These are phyloP conservation scores for Stichodactyla mertensii DNA, from an alignment of 64 coral and sea anemone species.

Conservation along the genomic window DNA sequence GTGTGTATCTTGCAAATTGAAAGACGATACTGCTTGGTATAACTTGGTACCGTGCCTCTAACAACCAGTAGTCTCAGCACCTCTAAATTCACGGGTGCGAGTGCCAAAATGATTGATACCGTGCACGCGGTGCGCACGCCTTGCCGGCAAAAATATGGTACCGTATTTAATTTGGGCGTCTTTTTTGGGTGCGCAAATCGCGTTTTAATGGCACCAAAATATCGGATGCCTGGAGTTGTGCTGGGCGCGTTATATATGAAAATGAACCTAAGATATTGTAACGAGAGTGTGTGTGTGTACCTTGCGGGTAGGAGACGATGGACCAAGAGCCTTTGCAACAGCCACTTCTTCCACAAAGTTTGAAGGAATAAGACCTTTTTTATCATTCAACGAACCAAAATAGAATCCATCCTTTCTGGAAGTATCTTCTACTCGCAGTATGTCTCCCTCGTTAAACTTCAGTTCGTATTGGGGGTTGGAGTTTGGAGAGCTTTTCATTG, in stretches of 20 bases:
- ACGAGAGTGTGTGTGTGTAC: not conserved
- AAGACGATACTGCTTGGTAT: too few species aligned
- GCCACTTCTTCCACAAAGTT: conserved; percentile 99
- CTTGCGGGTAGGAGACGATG: conserved; percentile 17
- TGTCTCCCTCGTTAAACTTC: conserved; percentile 89
- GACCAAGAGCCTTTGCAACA: conserved; percentile 48
- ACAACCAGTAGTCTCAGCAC: too few species aligned
- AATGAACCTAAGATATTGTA: not conserved
- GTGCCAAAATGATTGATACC: too few species aligned
- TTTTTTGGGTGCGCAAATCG: too few species aligned
- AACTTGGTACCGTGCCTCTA: too few species aligned
- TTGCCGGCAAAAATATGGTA: too few species aligned
- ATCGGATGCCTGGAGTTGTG: too few species aligned
- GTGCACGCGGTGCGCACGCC: too few species aligned
- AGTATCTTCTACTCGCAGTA: conserved; percentile 70
- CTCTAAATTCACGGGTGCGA: too few species aligned
- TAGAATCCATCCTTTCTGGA: conserved; percentile 88
- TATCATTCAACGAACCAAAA: conserved; percentile 61
- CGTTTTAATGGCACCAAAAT: too few species aligned
- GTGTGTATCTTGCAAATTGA: too few species aligned
- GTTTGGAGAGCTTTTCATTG: conserved; percentile 87
- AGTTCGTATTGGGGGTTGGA: conserved; percentile 74
- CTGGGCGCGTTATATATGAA: not conserved
- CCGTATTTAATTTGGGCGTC: too few species aligned
- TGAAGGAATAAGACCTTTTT: conserved; percentile 86